phyloP scores from a whole-genome alignment of 2,888 invertebrate genomes.

The Alviniconcha strummeri region DNA sequence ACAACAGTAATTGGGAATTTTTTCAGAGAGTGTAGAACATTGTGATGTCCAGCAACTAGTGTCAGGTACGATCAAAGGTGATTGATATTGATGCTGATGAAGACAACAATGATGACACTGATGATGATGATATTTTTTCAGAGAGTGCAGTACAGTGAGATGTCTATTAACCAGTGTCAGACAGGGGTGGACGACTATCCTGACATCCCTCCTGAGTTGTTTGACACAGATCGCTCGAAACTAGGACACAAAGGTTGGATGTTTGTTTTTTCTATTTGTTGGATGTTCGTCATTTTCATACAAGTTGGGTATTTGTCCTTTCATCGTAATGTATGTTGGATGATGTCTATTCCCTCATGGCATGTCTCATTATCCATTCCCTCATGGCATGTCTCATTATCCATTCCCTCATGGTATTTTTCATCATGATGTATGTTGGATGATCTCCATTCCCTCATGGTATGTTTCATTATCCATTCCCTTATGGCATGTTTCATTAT shows the following conservation, averaged over 20 bases:
- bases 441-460: no score
- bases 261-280: no score
- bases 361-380: no score
- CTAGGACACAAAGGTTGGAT: slow-evolving; percentile 72
- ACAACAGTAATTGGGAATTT: neutral
- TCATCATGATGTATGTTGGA: no score
- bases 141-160: slow-evolving; percentile 83
- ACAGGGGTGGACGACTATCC: slow-evolving; percentile 81
- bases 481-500: no score
- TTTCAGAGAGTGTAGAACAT: slow-evolving; percentile 81
- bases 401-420: no score
- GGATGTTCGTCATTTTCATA: neutral
- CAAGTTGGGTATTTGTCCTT: no score
- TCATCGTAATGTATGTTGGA: no score
- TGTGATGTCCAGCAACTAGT: slow-evolving; percentile 85
- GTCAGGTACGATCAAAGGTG: slow-evolving; percentile 74
- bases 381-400: no score
- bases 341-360: no score
- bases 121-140: slow-evolving; percentile 67
- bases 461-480: no score
- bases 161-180: slow-evolving; percentile 86
- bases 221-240: slow-evolving; percentile 73
- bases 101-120: neutral
- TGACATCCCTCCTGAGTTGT: slow-evolving; percentile 77
- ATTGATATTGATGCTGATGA: neutral